Percentiles rank a stretch among this genome's conserved stretches.
phyloP scores from a whole-genome alignment of 1,140 invertebrate genomes.

The Pseudomyrmex cubaensis region DNA sequence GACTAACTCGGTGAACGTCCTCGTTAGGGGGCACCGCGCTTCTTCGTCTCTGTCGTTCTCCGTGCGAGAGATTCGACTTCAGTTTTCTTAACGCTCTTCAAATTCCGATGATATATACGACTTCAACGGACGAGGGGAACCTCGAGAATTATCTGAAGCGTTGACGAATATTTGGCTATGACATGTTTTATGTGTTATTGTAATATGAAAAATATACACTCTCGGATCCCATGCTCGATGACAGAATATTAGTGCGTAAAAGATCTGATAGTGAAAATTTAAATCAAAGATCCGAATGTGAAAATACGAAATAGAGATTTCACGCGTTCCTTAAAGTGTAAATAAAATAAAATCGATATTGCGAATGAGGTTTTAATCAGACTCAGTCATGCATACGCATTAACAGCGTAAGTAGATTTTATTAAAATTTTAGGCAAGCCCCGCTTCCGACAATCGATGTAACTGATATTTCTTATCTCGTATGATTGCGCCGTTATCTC shows the following conservation, averaged over 20 bases:
- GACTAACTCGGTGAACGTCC: constrained; percentile 4
- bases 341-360: too few relatives aligned
- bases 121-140: not conserved
- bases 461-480: constrained; percentile 8
- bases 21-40: constrained; percentile 33
- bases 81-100: constrained; percentile 41
- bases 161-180: constrained; percentile 12
- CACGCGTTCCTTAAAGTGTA: too few relatives aligned
- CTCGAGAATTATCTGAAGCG: constrained; percentile 1
- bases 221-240: too few relatives aligned
- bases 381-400: too few relatives aligned
- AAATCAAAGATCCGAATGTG: too few relatives aligned
- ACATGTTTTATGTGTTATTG: not conserved
- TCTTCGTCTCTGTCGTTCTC: constrained; percentile 13
- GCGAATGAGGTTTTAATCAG: too few relatives aligned
- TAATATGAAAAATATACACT: not conserved
- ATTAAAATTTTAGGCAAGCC: not conserved
- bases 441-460: constrained; percentile 4
- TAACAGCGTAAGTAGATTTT: not conserved
- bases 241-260: too few relatives aligned
- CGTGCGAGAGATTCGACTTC: constrained; percentile 11
- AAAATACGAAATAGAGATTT: not conserved
- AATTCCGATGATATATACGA: constrained; percentile 41
- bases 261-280: too few relatives aligned
- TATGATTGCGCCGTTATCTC: constrained; percentile 39